Percentiles rank a stretch among this genome's conserved stretches.
Evolutionary conservation across 1,140 invertebrate genomes (phyloP).

Genomic region (Drosophila bipectinata): DNA sequence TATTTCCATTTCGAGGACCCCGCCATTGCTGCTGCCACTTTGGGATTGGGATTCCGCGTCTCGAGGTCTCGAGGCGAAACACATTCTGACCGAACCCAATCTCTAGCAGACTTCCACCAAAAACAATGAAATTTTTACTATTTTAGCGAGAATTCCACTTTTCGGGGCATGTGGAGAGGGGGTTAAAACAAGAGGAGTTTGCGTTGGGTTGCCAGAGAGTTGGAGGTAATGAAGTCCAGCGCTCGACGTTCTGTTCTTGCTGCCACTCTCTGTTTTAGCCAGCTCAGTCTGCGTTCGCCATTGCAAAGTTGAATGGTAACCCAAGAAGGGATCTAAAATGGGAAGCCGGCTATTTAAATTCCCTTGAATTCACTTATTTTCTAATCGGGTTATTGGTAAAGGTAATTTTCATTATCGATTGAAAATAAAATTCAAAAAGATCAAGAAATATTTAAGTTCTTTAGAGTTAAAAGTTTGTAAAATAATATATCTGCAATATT

Average conservation of each 20-base stretch:
- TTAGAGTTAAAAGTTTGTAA: too few species aligned
- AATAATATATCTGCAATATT: too few species aligned
- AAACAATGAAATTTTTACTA: conserved; percentile 69
- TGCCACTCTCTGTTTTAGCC: conserved; percentile 28
- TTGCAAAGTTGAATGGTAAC: conserved; percentile 20
- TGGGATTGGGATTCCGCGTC: conserved; percentile 9
- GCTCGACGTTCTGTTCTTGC: conserved; percentile 13
- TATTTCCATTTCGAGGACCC: conserved; percentile 40
- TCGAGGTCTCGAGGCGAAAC: conserved; percentile 11
- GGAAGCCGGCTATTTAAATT: not conserved
- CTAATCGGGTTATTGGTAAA: too few species aligned
- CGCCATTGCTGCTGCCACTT: conserved; percentile 1
- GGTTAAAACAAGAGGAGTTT: conserved; percentile 10
- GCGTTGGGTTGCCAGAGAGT: conserved; percentile 31
- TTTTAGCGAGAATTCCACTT: conserved; percentile 63
- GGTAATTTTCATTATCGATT: not conserved
- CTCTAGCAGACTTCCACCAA: not conserved
- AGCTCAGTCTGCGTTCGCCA: conserved; percentile 12
- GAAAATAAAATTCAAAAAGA: too few species aligned
- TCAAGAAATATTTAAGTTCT: too few species aligned
- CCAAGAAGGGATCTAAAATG: not conserved
- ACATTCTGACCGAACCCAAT: conserved; percentile 3
- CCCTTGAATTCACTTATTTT: not conserved
- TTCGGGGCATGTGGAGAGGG: conserved; percentile 24
- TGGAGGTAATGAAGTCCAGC: conserved; percentile 65